phyloP scores from a whole-genome alignment of 2,888 invertebrate genomes.

The Neoascia interrupta region DNA sequence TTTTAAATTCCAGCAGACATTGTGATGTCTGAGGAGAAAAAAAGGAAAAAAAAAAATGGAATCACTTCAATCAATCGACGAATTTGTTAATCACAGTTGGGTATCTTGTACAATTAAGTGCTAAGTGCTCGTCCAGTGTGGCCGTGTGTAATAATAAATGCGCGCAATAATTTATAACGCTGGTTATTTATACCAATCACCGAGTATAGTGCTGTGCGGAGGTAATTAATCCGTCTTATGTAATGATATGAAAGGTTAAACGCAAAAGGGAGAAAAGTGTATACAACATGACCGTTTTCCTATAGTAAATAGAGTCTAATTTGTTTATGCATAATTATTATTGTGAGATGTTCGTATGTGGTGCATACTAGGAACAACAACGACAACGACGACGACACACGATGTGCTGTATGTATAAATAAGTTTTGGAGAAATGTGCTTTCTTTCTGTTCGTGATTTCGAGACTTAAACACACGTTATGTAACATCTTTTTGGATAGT shows the following conservation, averaged over 20 bases:
- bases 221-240: constrained; percentile 62
- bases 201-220: constrained; percentile 18
- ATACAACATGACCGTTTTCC: not conserved
- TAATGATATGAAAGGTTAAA: constrained; percentile 52
- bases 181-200: constrained; percentile 32
- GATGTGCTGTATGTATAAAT: constrained; percentile 62
- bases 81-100: constrained; percentile 51
- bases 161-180: constrained; percentile 59
- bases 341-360: constrained; percentile 30
- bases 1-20: constrained; percentile 43
- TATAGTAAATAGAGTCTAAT: constrained; percentile 15
- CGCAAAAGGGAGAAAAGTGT: constrained; percentile 2
- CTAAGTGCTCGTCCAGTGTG: constrained; percentile 15
- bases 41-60: constrained; percentile 16
- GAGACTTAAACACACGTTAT: constrained; percentile 68
- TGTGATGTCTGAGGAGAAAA: constrained; percentile 38
- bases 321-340: constrained; percentile 33
- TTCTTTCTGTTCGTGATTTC: constrained; percentile 64
- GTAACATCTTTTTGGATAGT: constrained; percentile 69
- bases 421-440: constrained; percentile 62
- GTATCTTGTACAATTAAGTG: constrained; percentile 54
- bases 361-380: too few relatives aligned
- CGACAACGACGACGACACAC: constrained; percentile 10
- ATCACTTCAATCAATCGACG: constrained; percentile 7
- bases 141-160: constrained; percentile 43